Evolutionary conservation across 1,140 invertebrate genomes (phyloP).

Genomic region (Diuraphis noxia): DNA sequence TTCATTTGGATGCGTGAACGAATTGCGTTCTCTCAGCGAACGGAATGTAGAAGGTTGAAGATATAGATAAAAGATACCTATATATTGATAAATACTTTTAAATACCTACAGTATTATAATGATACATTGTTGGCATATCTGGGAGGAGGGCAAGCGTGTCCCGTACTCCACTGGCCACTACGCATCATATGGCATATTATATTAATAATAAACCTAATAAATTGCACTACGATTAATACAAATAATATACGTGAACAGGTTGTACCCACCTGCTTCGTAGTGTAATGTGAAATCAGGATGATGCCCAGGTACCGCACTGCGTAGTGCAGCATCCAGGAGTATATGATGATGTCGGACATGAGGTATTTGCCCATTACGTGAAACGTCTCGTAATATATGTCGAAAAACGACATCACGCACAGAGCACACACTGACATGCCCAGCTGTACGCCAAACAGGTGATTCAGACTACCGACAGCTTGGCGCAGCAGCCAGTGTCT

Average conservation of each 20-base stretch:
- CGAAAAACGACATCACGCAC: slow-evolving; percentile 14
- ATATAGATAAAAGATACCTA: too few species aligned
- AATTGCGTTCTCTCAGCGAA: too few species aligned
- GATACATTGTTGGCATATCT: too few species aligned
- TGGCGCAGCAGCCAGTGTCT: slow-evolving; percentile 4
- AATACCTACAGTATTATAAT: too few species aligned
- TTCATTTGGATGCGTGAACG: too few species aligned
- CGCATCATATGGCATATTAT: too few species aligned
- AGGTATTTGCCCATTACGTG: neutral
- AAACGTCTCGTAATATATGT: slow-evolving; percentile 22
- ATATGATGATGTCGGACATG: neutral
- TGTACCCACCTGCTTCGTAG: neutral
- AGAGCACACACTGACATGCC: slow-evolving; percentile 1
- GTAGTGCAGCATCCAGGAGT: neutral
- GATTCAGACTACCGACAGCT: neutral
- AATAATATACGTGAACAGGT: neutral
- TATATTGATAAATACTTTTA: too few species aligned
- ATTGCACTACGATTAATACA: neutral
- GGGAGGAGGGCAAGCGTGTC: too few species aligned
- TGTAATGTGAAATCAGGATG: neutral
- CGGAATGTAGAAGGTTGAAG: too few species aligned
- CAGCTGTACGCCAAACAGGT: neutral
- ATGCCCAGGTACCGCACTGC: neutral
- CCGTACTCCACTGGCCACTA: too few species aligned
- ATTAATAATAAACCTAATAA: too few species aligned